Base-by-base conservation (phyloP, 2,113 vertebrate genomes). In the Chlorodrepanis virens region DNA sequence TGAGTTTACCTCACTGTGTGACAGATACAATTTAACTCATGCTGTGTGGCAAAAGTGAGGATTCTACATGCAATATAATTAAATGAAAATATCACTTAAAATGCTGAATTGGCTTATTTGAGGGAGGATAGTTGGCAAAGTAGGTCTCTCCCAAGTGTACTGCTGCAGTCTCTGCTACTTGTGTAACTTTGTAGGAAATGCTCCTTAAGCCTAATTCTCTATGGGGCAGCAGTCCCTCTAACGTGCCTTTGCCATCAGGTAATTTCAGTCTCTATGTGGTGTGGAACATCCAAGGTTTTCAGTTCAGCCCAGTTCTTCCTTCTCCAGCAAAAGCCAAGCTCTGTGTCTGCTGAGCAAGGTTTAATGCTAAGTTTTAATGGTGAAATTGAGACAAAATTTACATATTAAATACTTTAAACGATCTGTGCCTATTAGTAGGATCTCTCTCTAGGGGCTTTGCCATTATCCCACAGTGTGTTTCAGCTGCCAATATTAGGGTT, bases 181-280 rank as follows among this genome's bases (percentile, higher is more conserved):
- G 44, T 71, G 15, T 89, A 52, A 18, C 20, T 68, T 71, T 20
- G 2, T 19, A 65, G 39, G 72, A 84, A 65, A 20, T 9, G 0
- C 4, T 83, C 1, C 39, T 67, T 81, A 23, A 53, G 47, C 35
- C 35, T 63, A 4, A 37, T 59, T 82, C 9, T 60, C 35, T 12
- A 3, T 0, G 10, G 25, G 12, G 1, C 6, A 3, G 11, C 3
- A 16, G 5, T 81, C 9, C 12, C 22, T 72, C 24, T 57, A 21
- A n/a, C 10, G 10, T 59, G 27, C 28, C 24, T 65, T 82, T 60
- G n/a, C 50, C 35, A 37, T 37, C 25, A 50, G 25, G 23, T 67
- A 23, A 33, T 86, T 93, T 87, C 15, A 19, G 33, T 18, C n/a
- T 64, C 4, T n/a, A 0, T 28, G 16, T 79, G 13, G 19, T 20